Percentiles rank a stretch among this genome's conserved stretches.
Conservation (phyloP, 2,797 vertebrate genomes). For the Scolopax rusticola region DNA sequence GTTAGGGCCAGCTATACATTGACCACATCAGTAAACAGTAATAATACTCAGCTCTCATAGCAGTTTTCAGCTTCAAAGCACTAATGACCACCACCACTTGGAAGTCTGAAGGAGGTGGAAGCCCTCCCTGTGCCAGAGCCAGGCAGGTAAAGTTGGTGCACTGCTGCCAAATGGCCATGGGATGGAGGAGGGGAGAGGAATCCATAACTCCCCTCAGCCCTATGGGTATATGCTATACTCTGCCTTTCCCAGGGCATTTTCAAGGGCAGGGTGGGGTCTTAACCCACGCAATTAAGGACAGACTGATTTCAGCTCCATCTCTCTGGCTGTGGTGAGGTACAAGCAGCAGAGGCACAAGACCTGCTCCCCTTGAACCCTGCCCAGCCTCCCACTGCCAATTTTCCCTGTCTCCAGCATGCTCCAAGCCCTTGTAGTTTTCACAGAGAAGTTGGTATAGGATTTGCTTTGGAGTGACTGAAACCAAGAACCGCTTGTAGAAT, state of each 20-base stretch:
- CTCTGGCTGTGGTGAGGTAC: background rate
- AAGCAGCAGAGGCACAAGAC: background rate
- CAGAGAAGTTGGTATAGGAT: background rate
- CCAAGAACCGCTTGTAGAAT: background rate
- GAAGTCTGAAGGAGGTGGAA: background rate
- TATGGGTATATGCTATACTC: background rate
- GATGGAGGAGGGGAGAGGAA: background rate
- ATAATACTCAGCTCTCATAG: background rate
- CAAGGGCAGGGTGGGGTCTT: background rate
- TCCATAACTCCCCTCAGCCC: background rate
- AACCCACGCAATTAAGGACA: background rate
- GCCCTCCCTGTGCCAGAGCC: background rate
- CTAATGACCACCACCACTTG: background rate
- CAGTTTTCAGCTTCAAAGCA: background rate
- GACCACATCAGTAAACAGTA: background rate
- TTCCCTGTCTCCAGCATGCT: background rate
- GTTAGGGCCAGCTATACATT: background rate
- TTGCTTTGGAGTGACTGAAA: background rate
- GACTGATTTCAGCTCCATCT: background rate
- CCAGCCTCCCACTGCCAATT: background rate
- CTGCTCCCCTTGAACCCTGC: background rate
- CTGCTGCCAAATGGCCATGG: background rate
- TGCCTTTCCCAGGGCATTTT: background rate
- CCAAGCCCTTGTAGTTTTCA: background rate
- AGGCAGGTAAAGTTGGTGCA: background rate